These are phyloP conservation scores for Paramacrobiotus metropolitanus DNA, from an alignment of 1,140 invertebrate genomes.

Conservation along the genomic window DNA sequence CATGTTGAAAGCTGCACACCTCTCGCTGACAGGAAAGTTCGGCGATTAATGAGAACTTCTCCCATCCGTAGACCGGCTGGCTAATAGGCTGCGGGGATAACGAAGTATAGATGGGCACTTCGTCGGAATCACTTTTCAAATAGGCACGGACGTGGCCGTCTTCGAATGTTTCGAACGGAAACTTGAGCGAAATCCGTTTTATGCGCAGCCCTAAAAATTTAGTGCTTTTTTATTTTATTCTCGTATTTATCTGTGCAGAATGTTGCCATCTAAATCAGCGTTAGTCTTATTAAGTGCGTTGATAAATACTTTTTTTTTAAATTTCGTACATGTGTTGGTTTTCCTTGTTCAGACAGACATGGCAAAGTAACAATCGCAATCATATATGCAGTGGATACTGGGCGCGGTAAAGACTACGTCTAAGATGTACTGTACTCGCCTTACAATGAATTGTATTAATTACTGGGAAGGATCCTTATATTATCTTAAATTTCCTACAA, in stretches of 20 bases:
- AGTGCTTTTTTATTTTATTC: background rate
- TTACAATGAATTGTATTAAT: no score
- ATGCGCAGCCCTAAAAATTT: background rate
- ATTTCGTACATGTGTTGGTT: no score
- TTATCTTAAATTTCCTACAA: no score
- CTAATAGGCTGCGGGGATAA: background rate
- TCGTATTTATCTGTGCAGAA: background rate
- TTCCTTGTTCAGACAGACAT: no score
- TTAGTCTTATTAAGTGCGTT: background rate
- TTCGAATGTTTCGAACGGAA: background rate
- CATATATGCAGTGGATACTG: background rate
- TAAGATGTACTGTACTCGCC: no score
- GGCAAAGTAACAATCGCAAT: no score
- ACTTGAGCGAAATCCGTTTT: background rate
- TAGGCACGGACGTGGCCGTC: background rate
- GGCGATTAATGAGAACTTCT: constrained; percentile 3
- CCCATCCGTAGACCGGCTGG: background rate
- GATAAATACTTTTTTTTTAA: background rate
- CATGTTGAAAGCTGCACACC: background rate
- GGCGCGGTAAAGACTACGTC: background rate
- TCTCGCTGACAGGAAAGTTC: background rate
- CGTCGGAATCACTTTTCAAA: background rate
- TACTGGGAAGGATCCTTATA: no score
- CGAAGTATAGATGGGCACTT: background rate
- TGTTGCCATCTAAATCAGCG: background rate